Base-by-base conservation (phyloP, 2,797 vertebrate species). In the Siniperca obscura region DNA sequence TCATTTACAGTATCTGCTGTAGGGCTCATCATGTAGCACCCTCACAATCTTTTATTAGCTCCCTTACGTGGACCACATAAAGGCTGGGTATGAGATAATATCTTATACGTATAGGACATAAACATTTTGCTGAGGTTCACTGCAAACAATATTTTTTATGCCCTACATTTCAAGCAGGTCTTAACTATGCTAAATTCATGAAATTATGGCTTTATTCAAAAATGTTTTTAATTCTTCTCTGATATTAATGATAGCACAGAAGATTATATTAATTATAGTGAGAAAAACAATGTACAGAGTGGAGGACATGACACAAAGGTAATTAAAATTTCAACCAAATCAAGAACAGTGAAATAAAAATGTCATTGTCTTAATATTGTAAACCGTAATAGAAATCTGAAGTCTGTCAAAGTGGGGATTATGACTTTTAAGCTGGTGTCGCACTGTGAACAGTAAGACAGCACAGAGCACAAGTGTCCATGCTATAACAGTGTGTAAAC, bases 11-110 rank as follows among this genome's bases (percentile, higher is more conserved):
- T n/a, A 53, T 69, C 44, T 76, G 75, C 81, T 72, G 44, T 79
- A 85, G 79, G 77, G 70, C 64, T 78, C 72, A 72, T 89, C 73
- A 70, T 44, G 71, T 50, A 14, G 38, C 69, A 61, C 34, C 36
- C 14, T 71, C 46, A 12, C 25, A 75, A 53, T 70, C 55, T 72
- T 82, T 77, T 87, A 79, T 86, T 80, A 85, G 83, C 79, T 76
- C 56, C 48, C 44, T 38, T 21, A 76, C 10, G 25, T 48, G 25
- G 21, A 53, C 38, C 36, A 50, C 80, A 34, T 36, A 71, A 44
- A 78, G 16, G 25, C 27, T 56, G 38, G 5, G 21, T 19, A 34
- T 56, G 66, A 66, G 57, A 38, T 65, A 53, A 71, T 46, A 55
- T 61, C 42, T 55, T 25, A n/a, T 8, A 34, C 2, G 3, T 40